Percentiles rank a stretch among this genome's conserved stretches.
Evolutionary conservation across 2,113 vertebrate genomes (phyloP).

Genomic region (Odocoileus hemionus): DNA sequence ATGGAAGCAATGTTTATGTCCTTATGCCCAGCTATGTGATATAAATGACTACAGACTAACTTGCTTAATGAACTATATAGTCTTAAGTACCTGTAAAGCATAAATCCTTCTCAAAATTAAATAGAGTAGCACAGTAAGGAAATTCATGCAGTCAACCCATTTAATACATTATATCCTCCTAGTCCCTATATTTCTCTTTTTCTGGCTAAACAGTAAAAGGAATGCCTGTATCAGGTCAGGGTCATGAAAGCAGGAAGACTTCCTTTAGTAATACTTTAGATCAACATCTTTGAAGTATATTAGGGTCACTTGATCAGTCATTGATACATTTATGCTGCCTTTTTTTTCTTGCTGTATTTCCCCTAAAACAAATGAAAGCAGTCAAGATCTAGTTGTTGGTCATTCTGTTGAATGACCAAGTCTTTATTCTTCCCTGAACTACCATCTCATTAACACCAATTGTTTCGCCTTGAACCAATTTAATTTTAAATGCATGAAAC

Average conservation of each 20-base stretch:
- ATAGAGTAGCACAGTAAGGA: not conserved
- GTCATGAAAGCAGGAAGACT: not conserved
- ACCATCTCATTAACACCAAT: constrained; percentile 15
- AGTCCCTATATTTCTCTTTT: not conserved
- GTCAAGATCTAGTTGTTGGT: not conserved
- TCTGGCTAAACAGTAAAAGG: not conserved
- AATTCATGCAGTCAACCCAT: not conserved
- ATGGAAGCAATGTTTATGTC: not conserved
- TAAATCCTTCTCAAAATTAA: not conserved
- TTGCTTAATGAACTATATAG: constrained; percentile 34
- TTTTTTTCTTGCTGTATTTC: not conserved
- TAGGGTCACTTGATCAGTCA: not conserved
- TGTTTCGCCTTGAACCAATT: constrained; percentile 34
- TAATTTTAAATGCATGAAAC: constrained; percentile 46
- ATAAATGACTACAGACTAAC: not conserved
- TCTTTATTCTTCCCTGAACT: constrained; percentile 32
- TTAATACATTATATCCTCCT: not conserved
- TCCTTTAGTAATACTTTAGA: not conserved
- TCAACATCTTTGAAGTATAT: not conserved
- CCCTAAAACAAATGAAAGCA: not conserved
- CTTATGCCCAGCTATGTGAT: not conserved
- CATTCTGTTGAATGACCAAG: not conserved
- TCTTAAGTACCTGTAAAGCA: not conserved
- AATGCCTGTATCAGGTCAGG: not conserved
- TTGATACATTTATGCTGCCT: not conserved